A percentile compares a stretch with the other conserved stretches of the same genome.
Evolutionary conservation across 2,113 vertebrate species (phyloP).

Genomic region (Cygnus atratus): DNA sequence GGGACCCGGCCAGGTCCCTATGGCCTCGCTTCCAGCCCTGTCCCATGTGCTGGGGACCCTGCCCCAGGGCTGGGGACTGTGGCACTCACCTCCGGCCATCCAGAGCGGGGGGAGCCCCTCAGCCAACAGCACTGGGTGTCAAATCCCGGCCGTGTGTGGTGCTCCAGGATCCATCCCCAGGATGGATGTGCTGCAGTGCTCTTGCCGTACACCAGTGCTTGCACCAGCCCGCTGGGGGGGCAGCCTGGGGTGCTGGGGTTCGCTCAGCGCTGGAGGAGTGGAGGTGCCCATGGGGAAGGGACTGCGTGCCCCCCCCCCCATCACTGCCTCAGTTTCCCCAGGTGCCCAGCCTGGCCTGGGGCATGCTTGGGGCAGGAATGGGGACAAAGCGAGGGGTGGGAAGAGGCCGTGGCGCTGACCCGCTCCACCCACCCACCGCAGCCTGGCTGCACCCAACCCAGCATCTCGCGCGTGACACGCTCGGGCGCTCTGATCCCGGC

Average conservation of each 20-base stretch:
- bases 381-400: rapidly evolving
- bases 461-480: rapidly evolving
- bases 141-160: background rate
- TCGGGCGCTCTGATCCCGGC: background rate
- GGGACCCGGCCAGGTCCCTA: rapidly evolving
- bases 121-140: rapidly evolving
- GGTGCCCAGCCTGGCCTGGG: too few relatives aligned
- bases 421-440: background rate
- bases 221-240: rapidly evolving
- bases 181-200: rapidly evolving
- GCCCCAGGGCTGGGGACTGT: rapidly evolving
- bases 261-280: too few relatives aligned
- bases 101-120: background rate
- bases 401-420: rapidly evolving
- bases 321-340: background rate
- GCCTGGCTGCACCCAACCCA: background rate
- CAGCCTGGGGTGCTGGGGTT: rapidly evolving
- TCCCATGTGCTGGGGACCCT: background rate
- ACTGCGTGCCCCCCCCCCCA: background rate
- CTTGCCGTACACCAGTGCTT: rapidly evolving
- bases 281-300: too few relatives aligned
- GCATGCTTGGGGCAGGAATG: rapidly evolving
- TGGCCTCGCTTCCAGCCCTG: background rate
- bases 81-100: background rate
- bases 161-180: too few relatives aligned